Conservation (phyloP, 2,797 vertebrate genomes). For the Aselliscus stoliczkanus region DNA sequence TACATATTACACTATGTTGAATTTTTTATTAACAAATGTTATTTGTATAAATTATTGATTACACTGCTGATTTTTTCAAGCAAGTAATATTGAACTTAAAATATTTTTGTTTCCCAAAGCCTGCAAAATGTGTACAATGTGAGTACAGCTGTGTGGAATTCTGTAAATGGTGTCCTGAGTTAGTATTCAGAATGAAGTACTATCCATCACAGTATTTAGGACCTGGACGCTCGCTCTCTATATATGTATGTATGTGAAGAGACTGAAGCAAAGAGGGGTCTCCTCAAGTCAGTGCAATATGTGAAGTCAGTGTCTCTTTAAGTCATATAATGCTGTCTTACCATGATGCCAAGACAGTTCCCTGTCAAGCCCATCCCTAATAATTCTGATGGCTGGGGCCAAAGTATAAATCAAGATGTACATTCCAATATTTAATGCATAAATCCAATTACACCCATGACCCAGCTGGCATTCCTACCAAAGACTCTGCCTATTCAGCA, state of each 20-base stretch:
- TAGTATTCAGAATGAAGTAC: constrained; percentile 26
- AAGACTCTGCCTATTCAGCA: neutral
- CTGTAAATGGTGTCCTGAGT: neutral
- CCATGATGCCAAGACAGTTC: neutral
- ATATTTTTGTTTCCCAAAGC: neutral
- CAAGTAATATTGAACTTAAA: neutral
- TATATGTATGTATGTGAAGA: neutral
- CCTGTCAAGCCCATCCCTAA: neutral
- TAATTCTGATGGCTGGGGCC: neutral
- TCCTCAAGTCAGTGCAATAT: neutral
- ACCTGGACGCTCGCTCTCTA: neutral
- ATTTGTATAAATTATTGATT: constrained; percentile 36
- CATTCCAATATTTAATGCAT: neutral
- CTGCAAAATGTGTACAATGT: neutral
- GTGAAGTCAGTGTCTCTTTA: neutral
- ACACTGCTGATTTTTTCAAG: neutral
- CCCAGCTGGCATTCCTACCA: neutral
- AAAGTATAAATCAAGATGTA: neutral
- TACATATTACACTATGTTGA: neutral
- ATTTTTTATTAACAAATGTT: constrained; percentile 21
- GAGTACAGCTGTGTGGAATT: neutral
- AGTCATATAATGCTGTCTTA: neutral
- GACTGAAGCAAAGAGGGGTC: neutral
- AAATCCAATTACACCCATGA: neutral
- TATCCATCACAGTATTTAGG: neutral